These are phyloP conservation scores for Wiebesia pumilae DNA, from an alignment of 1,140 invertebrate species.

Conservation along the genomic window DNA sequence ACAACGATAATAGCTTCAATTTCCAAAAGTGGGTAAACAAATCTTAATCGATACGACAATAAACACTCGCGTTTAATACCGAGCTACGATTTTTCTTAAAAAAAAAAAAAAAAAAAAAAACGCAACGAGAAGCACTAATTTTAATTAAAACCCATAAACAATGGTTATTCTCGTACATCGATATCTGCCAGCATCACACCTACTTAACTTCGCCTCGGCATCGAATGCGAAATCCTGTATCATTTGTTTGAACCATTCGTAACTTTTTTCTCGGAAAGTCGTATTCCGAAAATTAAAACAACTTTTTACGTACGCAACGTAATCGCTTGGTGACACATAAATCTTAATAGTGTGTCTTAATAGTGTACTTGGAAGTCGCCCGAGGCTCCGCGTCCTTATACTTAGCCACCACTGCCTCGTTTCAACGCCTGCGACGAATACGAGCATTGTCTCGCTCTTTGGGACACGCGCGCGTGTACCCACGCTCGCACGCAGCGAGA, in stretches of 20 bases:
- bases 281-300: background rate
- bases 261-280: background rate
- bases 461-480: background rate
- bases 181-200: too few relatives aligned
- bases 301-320: background rate
- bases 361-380: background rate
- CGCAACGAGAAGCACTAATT: too few relatives aligned
- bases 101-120: too few relatives aligned
- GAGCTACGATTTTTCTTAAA: too few relatives aligned
- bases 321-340: background rate
- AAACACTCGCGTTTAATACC: too few relatives aligned
- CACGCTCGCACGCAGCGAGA: background rate
- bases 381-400: background rate
- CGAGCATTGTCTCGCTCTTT: conserved; percentile 29
- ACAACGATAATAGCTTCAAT: too few relatives aligned
- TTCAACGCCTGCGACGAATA: conserved; percentile 29
- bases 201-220: too few relatives aligned
- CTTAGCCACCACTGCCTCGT: background rate
- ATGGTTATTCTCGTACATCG: too few relatives aligned
- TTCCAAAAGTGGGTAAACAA: too few relatives aligned
- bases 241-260: background rate
- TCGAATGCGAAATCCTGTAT: background rate
- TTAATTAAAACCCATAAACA: too few relatives aligned
- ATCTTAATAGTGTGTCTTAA: conserved; percentile 8
- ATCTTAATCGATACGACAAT: too few relatives aligned